These are phyloP conservation scores for Triplophysa siluroides DNA, from an alignment of 2,113 vertebrate species.

Conservation along the genomic window DNA sequence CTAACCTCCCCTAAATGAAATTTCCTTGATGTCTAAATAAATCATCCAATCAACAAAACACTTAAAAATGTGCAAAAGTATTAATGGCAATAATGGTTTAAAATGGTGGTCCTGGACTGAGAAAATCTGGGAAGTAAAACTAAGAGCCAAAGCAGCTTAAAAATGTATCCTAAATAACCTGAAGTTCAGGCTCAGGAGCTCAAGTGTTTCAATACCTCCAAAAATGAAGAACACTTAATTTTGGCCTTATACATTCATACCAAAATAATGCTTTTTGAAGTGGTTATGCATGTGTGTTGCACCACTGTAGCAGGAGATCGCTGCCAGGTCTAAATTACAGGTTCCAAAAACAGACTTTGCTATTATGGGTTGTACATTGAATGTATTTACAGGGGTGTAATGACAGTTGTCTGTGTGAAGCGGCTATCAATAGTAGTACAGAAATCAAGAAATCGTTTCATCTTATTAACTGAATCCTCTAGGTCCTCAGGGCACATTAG, in stretches of 20 bases:
- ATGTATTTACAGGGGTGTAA: slow-evolving; percentile 28
- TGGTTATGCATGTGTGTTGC: not conserved
- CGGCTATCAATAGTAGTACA: slow-evolving; percentile 11
- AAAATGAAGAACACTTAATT: not conserved
- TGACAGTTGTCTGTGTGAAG: slow-evolving; percentile 25
- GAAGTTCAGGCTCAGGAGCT: no score
- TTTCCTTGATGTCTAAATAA: no score
- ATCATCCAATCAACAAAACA: not conserved
- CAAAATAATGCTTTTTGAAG: not conserved
- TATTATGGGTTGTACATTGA: not conserved
- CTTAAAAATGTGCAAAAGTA: not conserved
- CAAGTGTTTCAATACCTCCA: no score
- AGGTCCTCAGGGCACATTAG: slow-evolving; percentile 75
- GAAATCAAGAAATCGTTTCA: slow-evolving; percentile 40
- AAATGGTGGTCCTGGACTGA: not conserved
- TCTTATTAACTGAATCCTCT: slow-evolving; percentile 50
- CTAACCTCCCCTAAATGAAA: no score
- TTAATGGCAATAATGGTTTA: not conserved
- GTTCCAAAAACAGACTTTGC: not conserved
- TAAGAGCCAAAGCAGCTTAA: not conserved
- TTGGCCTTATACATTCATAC: not conserved
- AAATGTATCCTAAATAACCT: not conserved
- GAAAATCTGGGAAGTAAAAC: no score
- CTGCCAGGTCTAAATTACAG: slow-evolving; percentile 2
- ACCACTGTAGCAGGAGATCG: not conserved